Evolutionary conservation across 2,888 invertebrate genomes (phyloP).

Genomic region (Philaethria dido): DNA sequence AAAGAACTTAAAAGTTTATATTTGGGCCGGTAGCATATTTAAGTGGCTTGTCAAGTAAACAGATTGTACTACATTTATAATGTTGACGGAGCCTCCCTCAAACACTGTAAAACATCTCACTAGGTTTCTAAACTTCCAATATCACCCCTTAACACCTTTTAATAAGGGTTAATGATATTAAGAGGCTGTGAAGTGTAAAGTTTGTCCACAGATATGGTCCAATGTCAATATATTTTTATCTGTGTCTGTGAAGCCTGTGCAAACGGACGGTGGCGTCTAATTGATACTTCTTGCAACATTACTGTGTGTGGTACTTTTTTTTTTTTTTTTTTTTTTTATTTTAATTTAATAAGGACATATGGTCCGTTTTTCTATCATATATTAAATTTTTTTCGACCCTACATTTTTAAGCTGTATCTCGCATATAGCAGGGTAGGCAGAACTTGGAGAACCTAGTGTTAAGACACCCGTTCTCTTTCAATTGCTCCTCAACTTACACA

Average conservation of each 20-base stretch:
- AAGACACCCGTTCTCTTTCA: too few relatives aligned
- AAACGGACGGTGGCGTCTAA: slow-evolving; percentile 74
- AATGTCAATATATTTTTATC: slow-evolving; percentile 79
- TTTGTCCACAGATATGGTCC: slow-evolving; percentile 39
- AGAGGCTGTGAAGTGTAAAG: slow-evolving; percentile 19
- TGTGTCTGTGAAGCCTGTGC: slow-evolving; percentile 69
- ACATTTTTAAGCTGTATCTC: too few relatives aligned
- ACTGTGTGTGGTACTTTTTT: background rate
- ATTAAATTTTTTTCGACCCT: too few relatives aligned
- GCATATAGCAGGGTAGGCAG: too few relatives aligned
- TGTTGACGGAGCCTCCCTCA: slow-evolving; percentile 57
- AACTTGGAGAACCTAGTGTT: too few relatives aligned
- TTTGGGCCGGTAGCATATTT: slow-evolving; percentile 46
- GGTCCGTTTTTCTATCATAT: too few relatives aligned
- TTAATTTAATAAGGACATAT: too few relatives aligned
- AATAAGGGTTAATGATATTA: slow-evolving; percentile 19
- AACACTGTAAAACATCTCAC: slow-evolving; percentile 48
- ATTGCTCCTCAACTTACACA: too few relatives aligned
- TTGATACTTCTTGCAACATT: slow-evolving; percentile 65
- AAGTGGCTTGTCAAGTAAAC: slow-evolving; percentile 47
- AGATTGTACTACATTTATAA: slow-evolving; percentile 49
- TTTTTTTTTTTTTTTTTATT: too few relatives aligned
- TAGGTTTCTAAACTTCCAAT: slow-evolving; percentile 32
- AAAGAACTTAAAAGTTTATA: slow-evolving; percentile 13
- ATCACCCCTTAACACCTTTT: slow-evolving; percentile 22